Percentiles rank a stretch among this genome's conserved stretches.
Conservation (phyloP, 2,113 vertebrate species). For the Indri indri region DNA sequence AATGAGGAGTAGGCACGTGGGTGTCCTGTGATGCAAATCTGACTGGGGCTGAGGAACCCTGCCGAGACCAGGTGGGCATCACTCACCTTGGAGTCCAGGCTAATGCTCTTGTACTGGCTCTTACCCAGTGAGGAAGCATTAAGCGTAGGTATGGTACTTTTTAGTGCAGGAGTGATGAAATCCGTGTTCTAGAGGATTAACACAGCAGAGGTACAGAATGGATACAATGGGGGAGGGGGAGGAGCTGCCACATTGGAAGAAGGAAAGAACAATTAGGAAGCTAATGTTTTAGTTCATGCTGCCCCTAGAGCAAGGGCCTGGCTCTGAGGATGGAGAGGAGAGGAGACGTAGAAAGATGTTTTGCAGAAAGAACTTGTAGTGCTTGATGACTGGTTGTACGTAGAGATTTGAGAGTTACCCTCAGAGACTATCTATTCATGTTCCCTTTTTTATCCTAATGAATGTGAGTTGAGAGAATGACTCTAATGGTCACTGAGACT, state of each 20-base stretch:
- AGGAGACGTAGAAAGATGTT: background rate
- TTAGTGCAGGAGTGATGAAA: background rate
- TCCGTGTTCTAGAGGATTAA: background rate
- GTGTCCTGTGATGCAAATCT: accelerated
- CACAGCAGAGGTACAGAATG: no score
- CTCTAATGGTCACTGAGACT: background rate
- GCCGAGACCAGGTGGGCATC: background rate
- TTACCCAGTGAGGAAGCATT: background rate
- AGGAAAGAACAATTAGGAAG: background rate
- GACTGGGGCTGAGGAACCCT: background rate
- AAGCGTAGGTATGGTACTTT: background rate
- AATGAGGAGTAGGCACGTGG: no score
- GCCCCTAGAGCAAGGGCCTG: background rate
- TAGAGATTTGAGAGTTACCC: background rate
- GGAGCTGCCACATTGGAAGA: background rate
- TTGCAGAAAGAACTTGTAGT: background rate
- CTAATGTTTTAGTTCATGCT: background rate
- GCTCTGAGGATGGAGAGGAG: background rate
- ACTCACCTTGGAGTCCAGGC: accelerated
- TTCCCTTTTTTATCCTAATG: background rate
- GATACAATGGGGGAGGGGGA: no score
- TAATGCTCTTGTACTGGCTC: background rate
- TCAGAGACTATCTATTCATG: background rate
- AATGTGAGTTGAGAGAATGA: background rate
- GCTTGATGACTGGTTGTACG: background rate